phyloP scores from a whole-genome alignment of 2,888 invertebrate species.

The Agriopis leucophaearia region DNA sequence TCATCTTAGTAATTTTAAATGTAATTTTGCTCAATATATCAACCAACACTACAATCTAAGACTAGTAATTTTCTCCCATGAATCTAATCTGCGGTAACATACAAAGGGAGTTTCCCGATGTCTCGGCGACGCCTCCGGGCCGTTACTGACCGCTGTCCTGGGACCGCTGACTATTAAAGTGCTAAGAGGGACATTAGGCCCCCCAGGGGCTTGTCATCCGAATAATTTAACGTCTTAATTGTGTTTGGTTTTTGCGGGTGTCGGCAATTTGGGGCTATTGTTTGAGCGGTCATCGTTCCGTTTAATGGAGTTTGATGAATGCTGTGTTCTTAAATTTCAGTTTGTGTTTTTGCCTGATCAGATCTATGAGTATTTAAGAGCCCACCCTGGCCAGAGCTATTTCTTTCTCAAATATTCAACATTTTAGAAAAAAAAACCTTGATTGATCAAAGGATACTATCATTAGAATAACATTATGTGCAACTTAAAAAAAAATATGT shows the following conservation, averaged over 20 bases:
- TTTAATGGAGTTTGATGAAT: constrained; percentile 13
- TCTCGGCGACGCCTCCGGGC: constrained; percentile 75
- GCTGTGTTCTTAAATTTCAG: neutral
- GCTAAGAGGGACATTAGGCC: constrained; percentile 84
- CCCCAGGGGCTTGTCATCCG: constrained; percentile 78
- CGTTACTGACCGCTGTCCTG: constrained; percentile 76
- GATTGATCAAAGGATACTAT: too few species aligned
- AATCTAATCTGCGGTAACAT: constrained; percentile 80
- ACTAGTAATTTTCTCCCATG: constrained; percentile 6
- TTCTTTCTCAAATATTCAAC: too few species aligned
- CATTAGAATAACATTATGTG: too few species aligned
- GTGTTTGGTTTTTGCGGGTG: constrained; percentile 64
- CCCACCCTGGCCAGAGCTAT: too few species aligned
- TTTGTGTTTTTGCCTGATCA: neutral
- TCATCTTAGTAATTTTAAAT: too few species aligned
- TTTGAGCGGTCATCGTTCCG: constrained; percentile 22
- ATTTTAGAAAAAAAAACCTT: too few species aligned
- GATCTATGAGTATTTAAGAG: too few species aligned
- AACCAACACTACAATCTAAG: neutral
- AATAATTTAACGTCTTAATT: constrained; percentile 84
- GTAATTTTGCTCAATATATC: neutral
- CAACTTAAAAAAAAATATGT: too few species aligned
- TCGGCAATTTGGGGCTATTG: constrained; percentile 32
- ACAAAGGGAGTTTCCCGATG: constrained; percentile 81
- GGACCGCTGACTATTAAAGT: constrained; percentile 81